A percentile compares a stretch with the other conserved stretches of the same genome.
phyloP scores from a whole-genome alignment of 2,113 vertebrate species.

The Paramormyrops kingsleyae region DNA sequence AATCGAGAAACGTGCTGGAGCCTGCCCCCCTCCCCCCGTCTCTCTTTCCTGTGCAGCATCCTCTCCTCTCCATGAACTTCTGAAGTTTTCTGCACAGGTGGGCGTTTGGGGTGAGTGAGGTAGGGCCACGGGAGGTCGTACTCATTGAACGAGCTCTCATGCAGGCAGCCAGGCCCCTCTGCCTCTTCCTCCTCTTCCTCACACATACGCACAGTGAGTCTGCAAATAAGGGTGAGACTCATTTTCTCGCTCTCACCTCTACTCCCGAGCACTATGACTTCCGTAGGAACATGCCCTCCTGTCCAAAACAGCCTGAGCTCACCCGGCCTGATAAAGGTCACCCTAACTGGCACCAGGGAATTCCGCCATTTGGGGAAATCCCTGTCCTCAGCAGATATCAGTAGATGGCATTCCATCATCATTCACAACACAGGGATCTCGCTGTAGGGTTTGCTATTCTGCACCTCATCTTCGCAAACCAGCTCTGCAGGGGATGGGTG shows the following conservation, averaged over 20 bases:
- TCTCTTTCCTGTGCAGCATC: background rate
- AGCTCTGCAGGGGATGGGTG: background rate
- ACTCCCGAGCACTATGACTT: background rate
- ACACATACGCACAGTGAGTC: background rate
- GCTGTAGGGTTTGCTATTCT: background rate
- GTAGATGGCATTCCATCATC: background rate
- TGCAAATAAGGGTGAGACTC: background rate
- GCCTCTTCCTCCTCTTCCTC: background rate
- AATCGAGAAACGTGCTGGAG: constrained; percentile 1
- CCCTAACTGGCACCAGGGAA: background rate
- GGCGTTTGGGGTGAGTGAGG: background rate
- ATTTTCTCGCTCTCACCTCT: background rate
- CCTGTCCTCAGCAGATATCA: background rate
- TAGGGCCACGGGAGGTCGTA: background rate
- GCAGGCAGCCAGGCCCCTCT: background rate
- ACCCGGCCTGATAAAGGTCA: background rate
- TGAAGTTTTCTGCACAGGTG: background rate
- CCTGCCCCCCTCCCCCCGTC: constrained; percentile 20
- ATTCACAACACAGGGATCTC: background rate
- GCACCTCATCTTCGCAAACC: background rate
- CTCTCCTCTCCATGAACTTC: background rate
- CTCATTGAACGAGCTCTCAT: background rate
- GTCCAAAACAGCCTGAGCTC: background rate
- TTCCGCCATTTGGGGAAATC: background rate
- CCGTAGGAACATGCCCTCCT: background rate